Base-by-base conservation (phyloP, 2,113 vertebrate genomes). In the Protomyctophum bolini region DNA sequence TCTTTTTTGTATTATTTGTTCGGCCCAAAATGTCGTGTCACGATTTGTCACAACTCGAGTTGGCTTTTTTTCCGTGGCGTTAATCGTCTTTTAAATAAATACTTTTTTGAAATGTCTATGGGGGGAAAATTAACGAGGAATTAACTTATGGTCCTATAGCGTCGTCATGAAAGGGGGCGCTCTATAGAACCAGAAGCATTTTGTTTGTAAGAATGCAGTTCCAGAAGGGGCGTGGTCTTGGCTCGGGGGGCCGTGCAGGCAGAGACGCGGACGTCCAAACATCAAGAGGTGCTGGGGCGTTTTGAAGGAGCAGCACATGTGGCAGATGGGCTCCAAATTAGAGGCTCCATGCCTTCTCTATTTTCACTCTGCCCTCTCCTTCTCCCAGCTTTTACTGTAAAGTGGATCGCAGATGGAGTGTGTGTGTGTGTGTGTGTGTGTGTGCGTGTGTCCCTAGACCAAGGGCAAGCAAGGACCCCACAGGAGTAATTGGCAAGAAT, bases 251-350 rank as follows among this genome's bases (percentile, higher is more conserved):
- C 67, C 72, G 2, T 21, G 21, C 21, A 60, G 51, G 68, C 58
- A 71, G 77, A 72, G 66, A 83, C 81, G 81, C 70, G 72, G 73
- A 81, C 76, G 75, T 82, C 59, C 61, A 64, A 21, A 89, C 82
- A 85, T 89, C 85, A 89, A 41, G 88, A 91, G 79, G 84, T 83
- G 80, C 64, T 66, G 28, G 81, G 76, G 86, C 63, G 66, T 86
- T 91, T 87, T 88, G 82, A 88, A 88, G 85, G 84, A 21, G 79
- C 82, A 85, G 82, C 84, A 86, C 89, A 90, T 91, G 86, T 91
- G 89, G 91, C 89, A 87, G 82, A 91, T 86, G 87, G 87, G 83
- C 86, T 89, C 80, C 82, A 91, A 92, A 92, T 92, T 92, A 92
- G 83, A 91, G 91, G 81, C 85, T 90, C 73, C 41, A 72, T 12